Base-by-base conservation (phyloP, 2,888 invertebrate species). In the Pammene aurita region DNA sequence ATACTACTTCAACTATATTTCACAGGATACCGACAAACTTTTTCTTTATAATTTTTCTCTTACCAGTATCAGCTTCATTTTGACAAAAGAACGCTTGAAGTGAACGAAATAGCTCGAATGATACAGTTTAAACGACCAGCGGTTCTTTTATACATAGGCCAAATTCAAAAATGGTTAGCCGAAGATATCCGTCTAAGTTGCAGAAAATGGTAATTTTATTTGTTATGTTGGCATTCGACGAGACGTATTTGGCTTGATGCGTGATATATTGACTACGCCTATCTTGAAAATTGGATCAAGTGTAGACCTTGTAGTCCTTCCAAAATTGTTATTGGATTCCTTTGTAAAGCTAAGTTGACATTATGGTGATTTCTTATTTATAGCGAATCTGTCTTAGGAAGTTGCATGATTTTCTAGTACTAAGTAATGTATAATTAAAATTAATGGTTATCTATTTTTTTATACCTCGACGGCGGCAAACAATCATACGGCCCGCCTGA, bases 161-260 rank as follows among this genome's bases (percentile, higher is more conserved):
- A 82, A 85, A 82, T 78, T 83, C 87, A 72, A 83, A 90, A 87
- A 87, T 88, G 84, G 87, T 87, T 85, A 80, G 85, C 84, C 83
- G 80, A 87, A 87, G 81, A 81, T 79, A 78, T 82, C 76, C 76
- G 76, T 82, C 78, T 79, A 81, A 84, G 81, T 85, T 80, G 83
- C 81, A 83, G 80, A 85, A 87, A 90, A 90, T 90, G 88, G 83
- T 78, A 91, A 91, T 90, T 90, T 89, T 81, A 84, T 84, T 84
- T 84, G 85, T 86, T 83, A 80, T 78, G 79, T 75, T 86, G 86
- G 80, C 85, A 86, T 90, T 89, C 84, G 77, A 73, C 74, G 71
- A 73, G 73, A 77, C 87, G 78, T 87, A 87, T 89, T 86, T 87
- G 88, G 90, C 74, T 74, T 76, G 79, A 71, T 73, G 72, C 72